phyloP scores from a whole-genome alignment of 2,888 invertebrate genomes.

The Scelioninae gen. 2 region DNA sequence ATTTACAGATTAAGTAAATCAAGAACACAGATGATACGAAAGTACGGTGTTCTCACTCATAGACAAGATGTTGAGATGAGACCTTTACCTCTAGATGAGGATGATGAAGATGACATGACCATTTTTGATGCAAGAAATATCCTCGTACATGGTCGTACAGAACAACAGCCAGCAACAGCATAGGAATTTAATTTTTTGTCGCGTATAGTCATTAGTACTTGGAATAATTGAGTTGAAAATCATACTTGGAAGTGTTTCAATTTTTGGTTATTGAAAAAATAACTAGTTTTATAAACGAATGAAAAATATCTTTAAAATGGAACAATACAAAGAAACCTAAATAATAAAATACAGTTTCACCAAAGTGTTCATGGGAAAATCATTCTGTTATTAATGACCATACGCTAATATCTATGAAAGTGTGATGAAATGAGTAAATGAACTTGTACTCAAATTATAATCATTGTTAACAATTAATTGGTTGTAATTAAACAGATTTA shows the following conservation, averaged over 20 bases:
- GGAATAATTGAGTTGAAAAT: background rate
- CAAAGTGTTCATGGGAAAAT: conserved; percentile 2
- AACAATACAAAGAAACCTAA: background rate
- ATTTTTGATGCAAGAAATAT: conserved; percentile 73
- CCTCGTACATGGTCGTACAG: conserved; percentile 57
- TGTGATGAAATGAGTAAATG: conserved; percentile 31
- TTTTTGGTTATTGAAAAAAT: background rate
- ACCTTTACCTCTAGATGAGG: conserved; percentile 75
- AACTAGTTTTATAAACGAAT: background rate
- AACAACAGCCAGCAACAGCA: conserved; percentile 38
- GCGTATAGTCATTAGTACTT: conserved; percentile 14
- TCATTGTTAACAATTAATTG: background rate
- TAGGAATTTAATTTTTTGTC: conserved; percentile 23
- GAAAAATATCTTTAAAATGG: background rate
- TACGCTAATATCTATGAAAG: conserved; percentile 12
- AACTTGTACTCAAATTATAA: conserved; percentile 25
- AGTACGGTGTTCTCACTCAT: conserved; percentile 75
- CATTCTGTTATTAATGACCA: conserved; percentile 23
- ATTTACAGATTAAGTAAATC: conserved; percentile 71
- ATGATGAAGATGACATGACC: conserved; percentile 75
- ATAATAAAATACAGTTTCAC: background rate
- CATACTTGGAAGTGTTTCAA: background rate
- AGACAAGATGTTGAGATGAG: conserved; percentile 76
- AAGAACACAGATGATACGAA: conserved; percentile 73
- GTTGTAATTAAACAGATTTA: background rate